Base-by-base conservation (phyloP, 92 coral and sea anemone genomes). In the Blastomussa wellsi region DNA sequence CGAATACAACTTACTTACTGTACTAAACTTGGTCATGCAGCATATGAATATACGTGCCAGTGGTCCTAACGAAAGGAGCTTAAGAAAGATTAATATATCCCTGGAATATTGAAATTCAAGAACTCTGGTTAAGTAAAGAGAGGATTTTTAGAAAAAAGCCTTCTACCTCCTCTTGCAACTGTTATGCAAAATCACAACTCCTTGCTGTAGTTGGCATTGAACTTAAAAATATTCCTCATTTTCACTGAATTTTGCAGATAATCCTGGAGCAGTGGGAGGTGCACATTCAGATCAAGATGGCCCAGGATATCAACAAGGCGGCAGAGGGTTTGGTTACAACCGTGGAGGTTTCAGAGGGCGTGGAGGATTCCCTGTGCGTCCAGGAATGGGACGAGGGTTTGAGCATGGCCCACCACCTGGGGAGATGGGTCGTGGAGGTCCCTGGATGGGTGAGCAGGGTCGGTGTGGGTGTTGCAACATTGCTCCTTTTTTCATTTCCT, bases 381-480 rank as follows among this genome's bases (percentile, higher is more conserved):
- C 98, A 52, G 98, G 98, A 39, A 95, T 95, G 98, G 98, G 99
- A 1, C 79, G 95, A 42, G 98, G 94, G 24, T 93, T 92, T 87
- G 96, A 93, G 7, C 90, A 90, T 86, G 90, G 92, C 74, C 87
- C 87, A 2, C 80, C 80, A 10, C 80, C 87, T 62, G 84, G 90
- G 71, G 98, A 92, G 22, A 95, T 95, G 95, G 93, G 91, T 0
- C 90, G 92, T 86, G 97, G 98, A 57, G 94, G 88, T 1, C 98
- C 98, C 24, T 95, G 98, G 98, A 94, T 94, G 98, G 95, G 98
- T 95, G 53, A 92, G 95, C 2, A 64, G 59, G 26, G 16, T 36
- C 17, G 64, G 8, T 55, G 26, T 20, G 31, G 64, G 10, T 5
- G 65, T 24, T 57, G 29, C 5, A 4, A 57, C 1, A 24, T 7